These are phyloP conservation scores for Bucorvus abyssinicus DNA, from an alignment of 2,797 vertebrate genomes.

Conservation along the genomic window DNA sequence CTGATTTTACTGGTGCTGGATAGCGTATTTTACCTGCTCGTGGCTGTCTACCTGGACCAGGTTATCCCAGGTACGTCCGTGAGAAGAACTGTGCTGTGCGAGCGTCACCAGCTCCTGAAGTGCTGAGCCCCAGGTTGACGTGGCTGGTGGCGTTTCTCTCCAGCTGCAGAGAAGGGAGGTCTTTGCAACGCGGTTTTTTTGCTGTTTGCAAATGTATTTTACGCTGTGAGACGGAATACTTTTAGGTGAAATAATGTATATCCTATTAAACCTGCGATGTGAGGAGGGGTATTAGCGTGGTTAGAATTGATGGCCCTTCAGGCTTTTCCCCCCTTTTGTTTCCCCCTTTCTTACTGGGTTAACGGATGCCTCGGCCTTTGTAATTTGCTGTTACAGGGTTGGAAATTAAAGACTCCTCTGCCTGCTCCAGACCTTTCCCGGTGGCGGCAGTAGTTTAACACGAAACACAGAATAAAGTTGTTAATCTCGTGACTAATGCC, in stretches of 20 bases:
- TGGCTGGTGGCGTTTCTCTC: not conserved
- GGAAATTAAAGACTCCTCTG: not conserved
- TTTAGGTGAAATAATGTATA: not conserved
- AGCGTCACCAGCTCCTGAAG: not conserved
- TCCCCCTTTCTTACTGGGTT: not conserved
- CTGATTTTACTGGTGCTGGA: constrained; percentile 85
- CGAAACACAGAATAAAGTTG: not conserved
- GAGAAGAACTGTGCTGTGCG: not conserved
- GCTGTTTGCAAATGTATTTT: accelerated
- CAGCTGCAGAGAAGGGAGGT: not conserved
- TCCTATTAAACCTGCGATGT: not conserved
- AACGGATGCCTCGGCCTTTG: not conserved
- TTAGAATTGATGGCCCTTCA: not conserved
- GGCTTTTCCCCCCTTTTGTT: not conserved
- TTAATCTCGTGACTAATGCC: not conserved
- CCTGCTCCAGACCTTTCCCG: not conserved
- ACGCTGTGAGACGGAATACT: accelerated
- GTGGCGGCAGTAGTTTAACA: not conserved
- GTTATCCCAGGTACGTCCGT: constrained; percentile 87
- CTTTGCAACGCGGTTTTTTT: not conserved
- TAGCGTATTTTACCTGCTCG: constrained; percentile 88
- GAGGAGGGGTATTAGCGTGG: not conserved
- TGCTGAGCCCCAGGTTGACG: not conserved
- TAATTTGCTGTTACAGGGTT: not conserved
- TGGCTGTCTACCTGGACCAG: constrained; percentile 94